Evolutionary conservation across 35 echinoderm and acorn worm genomes (phyloP), one percentile per base, ranked within the genome.

Genomic region (Holothuria glaberrima): DNA sequence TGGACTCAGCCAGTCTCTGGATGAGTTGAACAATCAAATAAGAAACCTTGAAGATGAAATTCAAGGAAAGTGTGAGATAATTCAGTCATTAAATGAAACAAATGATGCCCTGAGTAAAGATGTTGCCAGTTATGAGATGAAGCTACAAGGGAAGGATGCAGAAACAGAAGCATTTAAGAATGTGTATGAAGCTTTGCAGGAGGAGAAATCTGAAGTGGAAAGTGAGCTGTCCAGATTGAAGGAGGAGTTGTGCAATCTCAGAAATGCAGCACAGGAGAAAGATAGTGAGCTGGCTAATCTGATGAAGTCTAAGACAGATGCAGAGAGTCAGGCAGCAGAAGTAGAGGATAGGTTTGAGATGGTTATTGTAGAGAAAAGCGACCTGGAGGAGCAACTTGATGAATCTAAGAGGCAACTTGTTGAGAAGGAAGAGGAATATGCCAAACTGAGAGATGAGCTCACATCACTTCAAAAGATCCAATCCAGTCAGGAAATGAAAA

Each of bases 321-420:
- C 50, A 52, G 90, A 91, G 72, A 27, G 52, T 3, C 63, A 75
- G n/a, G 28, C 73, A n/a, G 33, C 80, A 63, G 90, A 85, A 24
- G 66, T 84, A 10, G 81, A 83, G 68, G 56, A 45, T 48, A 32
- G 59, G 44, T 86, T 59, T 56, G 90, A 91, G 78, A 30, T 86
- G 45, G 3, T 91, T 24, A 26, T 73, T 36, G 33, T 59, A 5
- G 67, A 91, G 41, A 91, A 86, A 56, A 54, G 81, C 58, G 56
- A 73, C 45, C 19, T 84, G 6, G 90, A 91, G 33, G 62, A 91
- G 9, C 80, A 83, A 35, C 38, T 84, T 27, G 66, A 87, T 87
- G 66, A 24, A 14, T 62, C 46, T 18, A 67, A 70, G 44, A 48
- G 50, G 64, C 17, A 69, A 20, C 35, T 69, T 7, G 30, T 18